Evolutionary conservation across 2,888 invertebrate genomes (phyloP).

Genomic region (Polydrusus cervinus): DNA sequence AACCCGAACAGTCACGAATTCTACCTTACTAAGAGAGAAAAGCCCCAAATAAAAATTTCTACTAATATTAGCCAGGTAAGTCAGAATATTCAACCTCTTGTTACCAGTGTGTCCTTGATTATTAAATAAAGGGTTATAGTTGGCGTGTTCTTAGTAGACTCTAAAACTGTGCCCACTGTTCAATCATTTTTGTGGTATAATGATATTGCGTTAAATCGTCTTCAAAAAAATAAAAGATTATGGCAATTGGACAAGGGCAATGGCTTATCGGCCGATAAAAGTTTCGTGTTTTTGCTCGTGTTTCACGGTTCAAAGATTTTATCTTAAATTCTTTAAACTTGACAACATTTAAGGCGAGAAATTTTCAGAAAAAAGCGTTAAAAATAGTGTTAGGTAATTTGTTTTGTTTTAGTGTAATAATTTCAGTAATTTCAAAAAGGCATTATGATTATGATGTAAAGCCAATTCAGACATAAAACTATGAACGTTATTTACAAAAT

Average conservation of each 20-base stretch:
- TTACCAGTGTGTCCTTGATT: no score
- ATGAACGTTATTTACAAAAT: no score
- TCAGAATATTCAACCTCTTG: slow-evolving; percentile 3
- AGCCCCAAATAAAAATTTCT: slow-evolving; percentile 69
- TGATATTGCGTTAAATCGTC: not conserved
- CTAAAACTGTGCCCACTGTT: not conserved
- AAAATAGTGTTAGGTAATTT: slow-evolving; percentile 1
- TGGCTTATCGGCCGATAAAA: slow-evolving; percentile 21
- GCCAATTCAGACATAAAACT: no score
- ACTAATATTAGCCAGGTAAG: slow-evolving; percentile 70
- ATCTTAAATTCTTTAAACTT: slow-evolving; percentile 22
- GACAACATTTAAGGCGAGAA: slow-evolving; percentile 28
- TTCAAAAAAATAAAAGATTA: slow-evolving; percentile 1
- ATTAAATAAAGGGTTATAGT: no score
- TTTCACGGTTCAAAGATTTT: slow-evolving; percentile 44
- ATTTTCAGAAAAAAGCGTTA: slow-evolving; percentile 32
- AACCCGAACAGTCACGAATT: slow-evolving; percentile 73
- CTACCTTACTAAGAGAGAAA: slow-evolving; percentile 68
- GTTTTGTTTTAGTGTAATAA: not conserved
- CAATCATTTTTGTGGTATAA: not conserved
- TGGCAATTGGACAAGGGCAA: slow-evolving; percentile 29
- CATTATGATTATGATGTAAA: not conserved
- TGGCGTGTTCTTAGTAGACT: no score
- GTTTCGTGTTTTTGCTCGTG: slow-evolving; percentile 27
- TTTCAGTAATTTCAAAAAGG: not conserved